Conservation (phyloP, 2,888 invertebrate genomes). For the Lacanobia oleracea region DNA sequence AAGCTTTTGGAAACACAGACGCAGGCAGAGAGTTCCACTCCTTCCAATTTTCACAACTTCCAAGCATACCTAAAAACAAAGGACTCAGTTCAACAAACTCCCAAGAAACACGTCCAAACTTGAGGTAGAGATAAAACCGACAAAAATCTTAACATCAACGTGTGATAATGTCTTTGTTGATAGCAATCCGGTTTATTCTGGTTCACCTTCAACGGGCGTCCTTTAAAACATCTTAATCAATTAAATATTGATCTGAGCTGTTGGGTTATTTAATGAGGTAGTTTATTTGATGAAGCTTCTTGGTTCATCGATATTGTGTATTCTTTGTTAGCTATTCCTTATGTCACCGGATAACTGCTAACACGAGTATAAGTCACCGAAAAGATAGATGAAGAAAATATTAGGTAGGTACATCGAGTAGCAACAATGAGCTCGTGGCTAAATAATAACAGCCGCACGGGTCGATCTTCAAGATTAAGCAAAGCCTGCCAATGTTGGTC, state of each 20-base stretch:
- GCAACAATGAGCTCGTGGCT: too few relatives aligned
- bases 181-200: background rate
- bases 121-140: background rate
- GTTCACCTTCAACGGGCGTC: constrained; percentile 27
- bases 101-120: background rate
- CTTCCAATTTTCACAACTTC: too few relatives aligned
- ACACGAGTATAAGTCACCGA: too few relatives aligned
- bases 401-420: too few relatives aligned
- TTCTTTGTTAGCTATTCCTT: background rate
- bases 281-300: background rate
- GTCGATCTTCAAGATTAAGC: too few relatives aligned
- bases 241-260: constrained; percentile 10
- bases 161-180: constrained; percentile 35
- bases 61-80: background rate
- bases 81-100: background rate
- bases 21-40: too few relatives aligned
- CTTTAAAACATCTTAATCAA: constrained; percentile 17
- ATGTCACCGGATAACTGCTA: too few relatives aligned
- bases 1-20: too few relatives aligned
- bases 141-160: background rate
- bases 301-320: background rate
- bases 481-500: too few relatives aligned
- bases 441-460: too few relatives aligned
- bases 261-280: background rate
- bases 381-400: too few relatives aligned